A percentile compares a stretch with the other conserved stretches of the same genome.
Evolutionary conservation across 2,888 invertebrate species (phyloP).

Genomic region (Gisinianus flammeolus): DNA sequence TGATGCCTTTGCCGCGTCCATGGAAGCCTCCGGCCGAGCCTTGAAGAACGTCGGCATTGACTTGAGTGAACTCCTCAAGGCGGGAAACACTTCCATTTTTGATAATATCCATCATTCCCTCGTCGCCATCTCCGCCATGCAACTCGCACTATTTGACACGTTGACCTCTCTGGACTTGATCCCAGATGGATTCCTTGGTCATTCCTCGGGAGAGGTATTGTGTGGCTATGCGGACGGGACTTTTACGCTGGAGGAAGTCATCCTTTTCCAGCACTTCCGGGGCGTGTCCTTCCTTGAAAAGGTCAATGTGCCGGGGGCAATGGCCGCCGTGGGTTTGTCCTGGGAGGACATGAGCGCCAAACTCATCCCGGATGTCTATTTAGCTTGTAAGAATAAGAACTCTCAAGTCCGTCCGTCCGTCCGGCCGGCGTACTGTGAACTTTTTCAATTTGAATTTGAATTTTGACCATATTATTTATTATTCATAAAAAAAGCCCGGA

Average conservation of each 20-base stretch:
- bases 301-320: slow-evolving; percentile 61
- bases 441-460: no score
- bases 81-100: neutral
- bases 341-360: slow-evolving; percentile 70
- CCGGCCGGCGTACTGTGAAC: no score
- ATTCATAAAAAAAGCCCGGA: no score
- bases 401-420: no score
- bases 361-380: slow-evolving; percentile 77
- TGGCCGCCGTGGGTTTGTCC: slow-evolving; percentile 64
- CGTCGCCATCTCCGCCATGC: neutral
- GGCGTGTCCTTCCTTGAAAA: slow-evolving; percentile 60
- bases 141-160: slow-evolving; percentile 68
- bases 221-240: slow-evolving; percentile 96
- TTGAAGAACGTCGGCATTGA: neutral
- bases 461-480: no score
- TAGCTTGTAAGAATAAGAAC: slow-evolving; percentile 98
- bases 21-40: no score
- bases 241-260: slow-evolving; percentile 84
- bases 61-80: neutral
- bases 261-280: slow-evolving; percentile 80
- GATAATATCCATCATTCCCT: neutral
- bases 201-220: slow-evolving; percentile 92
- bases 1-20: neutral
- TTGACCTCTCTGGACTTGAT: slow-evolving; percentile 68
- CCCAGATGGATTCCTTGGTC: slow-evolving; percentile 80